Percentiles rank a stretch among this genome's conserved stretches.
phyloP scores from a whole-genome alignment of 1,140 invertebrate genomes.

The fruit fly (Drosophila melanogaster) region DNA sequence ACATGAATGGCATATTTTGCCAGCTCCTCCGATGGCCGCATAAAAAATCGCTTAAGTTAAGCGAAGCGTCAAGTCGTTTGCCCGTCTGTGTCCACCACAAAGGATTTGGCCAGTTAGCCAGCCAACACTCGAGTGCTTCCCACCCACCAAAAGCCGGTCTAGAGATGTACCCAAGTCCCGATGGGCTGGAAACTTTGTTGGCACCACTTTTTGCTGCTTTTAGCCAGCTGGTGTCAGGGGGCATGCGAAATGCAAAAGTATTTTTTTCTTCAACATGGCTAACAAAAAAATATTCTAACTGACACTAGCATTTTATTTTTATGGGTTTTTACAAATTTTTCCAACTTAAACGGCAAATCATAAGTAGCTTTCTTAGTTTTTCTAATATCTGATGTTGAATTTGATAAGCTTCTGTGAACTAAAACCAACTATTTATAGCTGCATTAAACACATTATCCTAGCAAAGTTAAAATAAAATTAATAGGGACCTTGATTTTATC shows the following conservation, averaged over 20 bases:
- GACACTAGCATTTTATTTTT: conserved; percentile 11
- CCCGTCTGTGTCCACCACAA: conserved; percentile 69
- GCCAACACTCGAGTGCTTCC: conserved; percentile 64
- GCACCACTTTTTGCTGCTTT: conserved; percentile 14
- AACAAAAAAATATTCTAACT: conserved; percentile 12
- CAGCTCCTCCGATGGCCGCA: conserved; percentile 47
- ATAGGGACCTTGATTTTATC: too few relatives aligned
- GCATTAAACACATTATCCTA: too few relatives aligned
- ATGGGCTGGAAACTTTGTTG: conserved; percentile 37
- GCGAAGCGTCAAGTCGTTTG: conserved; percentile 81
- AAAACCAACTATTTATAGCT: background rate
- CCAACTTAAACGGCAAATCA: background rate
- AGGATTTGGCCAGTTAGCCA: conserved; percentile 79
- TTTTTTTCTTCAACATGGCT: conserved; percentile 10
- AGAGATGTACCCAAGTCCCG: conserved; percentile 62
- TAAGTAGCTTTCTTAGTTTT: background rate
- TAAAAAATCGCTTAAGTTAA: conserved; percentile 83
- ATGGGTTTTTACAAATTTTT: background rate
- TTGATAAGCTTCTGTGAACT: background rate
- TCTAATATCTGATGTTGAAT: background rate
- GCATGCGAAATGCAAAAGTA: conserved; percentile 4
- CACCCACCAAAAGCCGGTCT: conserved; percentile 15
- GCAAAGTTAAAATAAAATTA: too few relatives aligned
- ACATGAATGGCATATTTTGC: conserved; percentile 60
- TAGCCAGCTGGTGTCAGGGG: conserved; percentile 21